These are phyloP conservation scores for Rutilus rutilus DNA, from an alignment of 2,113 vertebrate species.

Conservation along the genomic window DNA sequence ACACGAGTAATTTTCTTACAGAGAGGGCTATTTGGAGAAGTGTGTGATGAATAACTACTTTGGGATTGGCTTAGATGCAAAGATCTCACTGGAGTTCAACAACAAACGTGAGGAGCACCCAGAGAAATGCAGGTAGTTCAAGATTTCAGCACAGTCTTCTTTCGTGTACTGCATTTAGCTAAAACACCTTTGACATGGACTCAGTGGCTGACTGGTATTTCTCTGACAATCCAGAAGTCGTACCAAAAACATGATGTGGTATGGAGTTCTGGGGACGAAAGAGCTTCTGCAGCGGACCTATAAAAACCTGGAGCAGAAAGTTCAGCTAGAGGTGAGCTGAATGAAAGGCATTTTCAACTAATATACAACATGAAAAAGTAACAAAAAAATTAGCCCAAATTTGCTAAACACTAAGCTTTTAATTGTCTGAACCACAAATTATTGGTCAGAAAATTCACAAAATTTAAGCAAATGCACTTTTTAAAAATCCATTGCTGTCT, in stretches of 20 bases:
- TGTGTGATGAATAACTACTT: conserved; percentile 99
- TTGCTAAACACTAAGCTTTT: too few relatives aligned
- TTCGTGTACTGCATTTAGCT: background rate
- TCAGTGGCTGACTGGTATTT: background rate
- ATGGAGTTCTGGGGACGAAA: conserved; percentile 94
- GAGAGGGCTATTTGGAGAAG: conserved; percentile 97
- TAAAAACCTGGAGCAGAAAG: conserved; percentile 97
- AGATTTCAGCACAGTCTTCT: background rate
- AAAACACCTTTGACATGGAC: background rate
- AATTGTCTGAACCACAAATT: too few relatives aligned
- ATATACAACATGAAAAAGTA: background rate
- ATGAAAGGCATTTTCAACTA: background rate
- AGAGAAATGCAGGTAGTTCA: conserved; percentile 92
- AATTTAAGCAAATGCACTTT: too few relatives aligned
- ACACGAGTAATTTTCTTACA: conserved; percentile 59
- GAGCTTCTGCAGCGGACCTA: conserved; percentile 96
- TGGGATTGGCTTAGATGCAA: conserved; percentile 95
- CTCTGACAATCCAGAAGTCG: conserved; percentile 81
- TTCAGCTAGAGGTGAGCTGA: conserved; percentile 90
- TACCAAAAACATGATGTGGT: conserved; percentile 99
- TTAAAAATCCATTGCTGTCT: too few relatives aligned
- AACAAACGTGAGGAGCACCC: conserved; percentile 97
- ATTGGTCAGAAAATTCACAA: too few relatives aligned
- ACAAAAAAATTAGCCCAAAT: too few relatives aligned
- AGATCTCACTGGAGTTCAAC: conserved; percentile 98